These are phyloP conservation scores for Irena cyanogastra DNA, from an alignment of 2,113 vertebrate species.

Conservation along the genomic window DNA sequence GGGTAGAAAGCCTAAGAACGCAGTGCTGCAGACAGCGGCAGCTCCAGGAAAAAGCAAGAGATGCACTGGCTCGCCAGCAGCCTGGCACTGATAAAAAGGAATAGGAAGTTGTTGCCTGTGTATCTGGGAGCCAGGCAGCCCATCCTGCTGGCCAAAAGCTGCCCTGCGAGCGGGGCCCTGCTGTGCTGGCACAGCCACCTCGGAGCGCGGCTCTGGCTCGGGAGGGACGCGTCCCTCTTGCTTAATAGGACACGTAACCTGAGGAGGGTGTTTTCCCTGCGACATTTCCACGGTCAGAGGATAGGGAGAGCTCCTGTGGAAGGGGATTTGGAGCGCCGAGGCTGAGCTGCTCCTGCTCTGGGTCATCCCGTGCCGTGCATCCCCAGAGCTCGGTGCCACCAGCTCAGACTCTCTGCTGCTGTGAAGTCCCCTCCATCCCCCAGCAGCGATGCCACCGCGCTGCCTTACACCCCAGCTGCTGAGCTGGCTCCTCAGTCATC, in stretches of 20 bases:
- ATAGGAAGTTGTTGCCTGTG: rapidly evolving
- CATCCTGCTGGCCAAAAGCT: background rate
- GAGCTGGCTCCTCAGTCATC: background rate
- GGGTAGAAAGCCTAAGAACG: no score
- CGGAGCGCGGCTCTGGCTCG: rapidly evolving
- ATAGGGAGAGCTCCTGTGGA: background rate
- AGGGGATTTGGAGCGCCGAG: background rate
- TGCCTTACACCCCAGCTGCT: background rate
- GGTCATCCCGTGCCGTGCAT: rapidly evolving
- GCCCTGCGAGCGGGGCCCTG: background rate
- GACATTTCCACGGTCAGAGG: background rate
- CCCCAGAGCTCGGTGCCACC: rapidly evolving
- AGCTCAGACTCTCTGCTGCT: background rate
- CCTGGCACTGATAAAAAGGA: background rate
- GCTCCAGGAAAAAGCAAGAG: background rate
- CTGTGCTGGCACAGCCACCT: background rate
- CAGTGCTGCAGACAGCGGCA: background rate
- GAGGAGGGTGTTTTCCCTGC: background rate
- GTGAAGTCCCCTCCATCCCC: background rate
- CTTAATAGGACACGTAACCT: background rate
- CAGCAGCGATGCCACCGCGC: rapidly evolving
- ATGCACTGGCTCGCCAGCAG: background rate
- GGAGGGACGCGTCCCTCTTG: background rate
- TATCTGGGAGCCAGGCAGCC: background rate
- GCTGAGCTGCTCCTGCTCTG: background rate